Evolutionary conservation across 2,113 vertebrate genomes (phyloP), one percentile per base, ranked within the genome.

Genomic region (Xiphias gladius): DNA sequence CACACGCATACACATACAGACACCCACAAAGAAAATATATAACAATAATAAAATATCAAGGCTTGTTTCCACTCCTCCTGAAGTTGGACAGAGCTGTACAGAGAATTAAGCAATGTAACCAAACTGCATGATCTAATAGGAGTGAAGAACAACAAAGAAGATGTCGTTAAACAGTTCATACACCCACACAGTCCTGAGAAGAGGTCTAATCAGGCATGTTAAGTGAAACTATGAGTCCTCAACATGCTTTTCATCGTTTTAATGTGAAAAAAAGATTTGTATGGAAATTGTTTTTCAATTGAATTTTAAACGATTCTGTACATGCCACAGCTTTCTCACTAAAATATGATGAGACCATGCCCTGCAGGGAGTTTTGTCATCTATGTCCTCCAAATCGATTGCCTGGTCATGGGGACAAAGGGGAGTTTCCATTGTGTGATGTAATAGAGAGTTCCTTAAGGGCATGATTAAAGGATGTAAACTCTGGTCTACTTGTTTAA

Each of bases 401-500:
- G 14, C 17, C 14, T 67, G 46, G 55, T 68, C 62, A 68, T 22
- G 10, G 48, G 20, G 10, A 61, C 12, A 58, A 43, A 50, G 13
- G 12, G 3, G 32, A 71, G n/a, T 39, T 35, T 63, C 0, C 52
- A 41, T 46, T 54, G 7, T 39, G 28, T 64, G 39, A 72, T 59
- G 76, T 79, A n/a, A n/a, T 64, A 71, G 41, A 28, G 74, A 80
- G 88, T 85, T 88, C 80, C 88, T 81, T 67, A 41, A 59, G 81
- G 77, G 50, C 57, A 59, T 79, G 85, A 87, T 86, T 84, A 86
- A 84, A 86, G 76, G 58, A 62, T 73, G 48, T 73, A 62, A 26
- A 67, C 85, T 70, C 66, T 68, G 52, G 63, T 73, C 74, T 79
- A 76, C 79, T 83, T 88, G 74, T 89, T 89, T 77, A 69, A 86